Evolutionary conservation across 2,113 vertebrate genomes (phyloP), one percentile per base, ranked within the genome.

Genomic region (Alectura lathami): DNA sequence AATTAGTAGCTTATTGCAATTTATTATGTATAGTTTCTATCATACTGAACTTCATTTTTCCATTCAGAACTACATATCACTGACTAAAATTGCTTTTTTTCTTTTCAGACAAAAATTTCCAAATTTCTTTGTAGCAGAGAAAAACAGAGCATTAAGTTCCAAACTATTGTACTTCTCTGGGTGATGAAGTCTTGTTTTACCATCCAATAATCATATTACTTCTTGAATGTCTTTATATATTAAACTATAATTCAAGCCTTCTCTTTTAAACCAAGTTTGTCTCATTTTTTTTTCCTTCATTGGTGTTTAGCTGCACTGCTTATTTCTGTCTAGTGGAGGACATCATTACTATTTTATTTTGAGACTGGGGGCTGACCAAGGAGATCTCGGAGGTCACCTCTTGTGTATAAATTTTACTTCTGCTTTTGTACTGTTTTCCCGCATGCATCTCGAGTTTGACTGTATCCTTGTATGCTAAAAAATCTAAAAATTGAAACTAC

Each of bases 1-100:
- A 81, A 84, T 92, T 83, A 86, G 79, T 86, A 80, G 18, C 54
- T 74, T 83, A 88, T 86, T 59, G 56, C 42, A 80, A 59, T 88
- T 96, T 92, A 22, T 59, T 76, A 9, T 43, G 4, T 59, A n/a
- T 74, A 50, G 76, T 54, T 74, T 83, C 67, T 88, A 21, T 91
- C 67, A 50, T 73, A n/a, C 7, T 47, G 34, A 62, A 81, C 32
- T 59, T 90, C 26, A 63, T 50, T 62, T 59, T 82, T 82, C 72
- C 30, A 56, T 72, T 60, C 47, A 88, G 75, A 80, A 63, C 32
- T n/a, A 29, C 32, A 75, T 45, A 69, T 72, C 26, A 10, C 40
- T 83, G 67, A 78, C n/a, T 76, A 34, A 72, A 83, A 70, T 80
- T 17, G 5, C 21, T 13, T 67, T 82, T 72, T 22, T 42, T 11